Base-by-base conservation (phyloP, 2,113 vertebrate genomes). In the Labeo catla region DNA sequence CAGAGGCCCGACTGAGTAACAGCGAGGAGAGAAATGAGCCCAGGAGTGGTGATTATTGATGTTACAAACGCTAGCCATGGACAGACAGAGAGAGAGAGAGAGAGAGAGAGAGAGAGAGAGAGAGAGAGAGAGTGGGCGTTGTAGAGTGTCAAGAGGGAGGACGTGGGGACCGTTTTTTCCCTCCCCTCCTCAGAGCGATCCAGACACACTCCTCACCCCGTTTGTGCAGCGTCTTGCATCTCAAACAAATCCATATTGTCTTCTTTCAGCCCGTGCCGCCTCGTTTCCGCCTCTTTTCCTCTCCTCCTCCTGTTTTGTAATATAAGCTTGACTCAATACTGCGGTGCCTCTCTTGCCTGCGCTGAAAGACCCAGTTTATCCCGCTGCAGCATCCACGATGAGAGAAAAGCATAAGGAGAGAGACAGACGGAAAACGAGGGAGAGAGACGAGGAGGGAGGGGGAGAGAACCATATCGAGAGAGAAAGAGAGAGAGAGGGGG, bases 361-460 rank as follows among this genome's bases (percentile, higher is more conserved):
- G 68, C 78, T 12, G 45, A 57, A 39, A 78, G 36, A 73, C 52
- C 61, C 3, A 63, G 34, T 77, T 59, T 86, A 8, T 39, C 6
- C 76, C 57, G 77, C 50, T 86, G 84, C 86, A 86, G 84, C 63
- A 84, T 86, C 87, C 47, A 80, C 36, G 59, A 70, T 74, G 86
- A 73, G 45, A 72, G 61, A 63, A 84, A 61, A 89, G 86, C 70
- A 65, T 65, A 36, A 39, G 28, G 79, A 68, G 36, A 57, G 73
- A 84, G 6, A 76, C 4, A 81, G 79, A 76, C 2, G n/a, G 63
- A 59, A 36, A 59, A 34, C 8, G 50, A 72, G 70, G 49, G 23
- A 23, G 86, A 81, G 78, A 50, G 66, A 76, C 23, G 59, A 39
- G 9, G 8, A 8, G 68, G 4, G 68, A 59, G 61, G 57, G 87